Percentiles rank a stretch among this genome's conserved stretches.
Evolutionary conservation across 1,140 invertebrate genomes (phyloP).

Genomic region (Heliconius melpomene): DNA sequence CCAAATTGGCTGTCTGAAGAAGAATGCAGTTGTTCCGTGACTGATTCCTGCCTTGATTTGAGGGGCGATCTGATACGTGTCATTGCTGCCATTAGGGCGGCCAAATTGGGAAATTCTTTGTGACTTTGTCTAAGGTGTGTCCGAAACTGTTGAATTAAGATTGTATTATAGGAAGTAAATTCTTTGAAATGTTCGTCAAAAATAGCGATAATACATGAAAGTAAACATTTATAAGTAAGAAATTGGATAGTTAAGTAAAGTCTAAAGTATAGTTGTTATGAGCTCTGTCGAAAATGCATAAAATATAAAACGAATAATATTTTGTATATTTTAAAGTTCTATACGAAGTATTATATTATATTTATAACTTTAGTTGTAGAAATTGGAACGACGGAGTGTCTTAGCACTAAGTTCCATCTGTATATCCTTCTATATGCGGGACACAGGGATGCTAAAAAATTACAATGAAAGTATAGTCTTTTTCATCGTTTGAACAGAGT

Average conservation of each 20-base stretch:
- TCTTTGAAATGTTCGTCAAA: neutral
- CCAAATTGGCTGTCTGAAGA: constrained; percentile 70
- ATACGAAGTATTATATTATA: neutral
- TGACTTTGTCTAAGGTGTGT: constrained; percentile 22
- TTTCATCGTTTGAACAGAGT: neutral
- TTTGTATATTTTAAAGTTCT: neutral
- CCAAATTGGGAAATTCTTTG: constrained; percentile 60
- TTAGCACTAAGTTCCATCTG: too few species aligned
- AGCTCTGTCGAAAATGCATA: neutral
- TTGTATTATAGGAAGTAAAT: neutral
- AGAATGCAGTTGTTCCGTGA: constrained; percentile 71
- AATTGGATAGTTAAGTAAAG: neutral
- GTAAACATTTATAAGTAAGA: neutral
- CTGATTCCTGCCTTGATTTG: constrained; percentile 64
- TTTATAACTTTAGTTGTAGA: neutral
- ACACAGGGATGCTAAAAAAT: too few species aligned
- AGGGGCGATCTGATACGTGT: constrained; percentile 57
- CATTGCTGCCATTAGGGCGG: constrained; percentile 63
- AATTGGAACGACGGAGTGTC: too few species aligned
- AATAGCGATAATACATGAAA: neutral
- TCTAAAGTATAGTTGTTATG: neutral
- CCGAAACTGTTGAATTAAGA: neutral
- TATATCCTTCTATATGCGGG: neutral
- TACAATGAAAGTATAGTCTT: too few species aligned
- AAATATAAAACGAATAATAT: neutral